Conservation (phyloP, 2,888 invertebrate species). For the Aphrophora alni region DNA sequence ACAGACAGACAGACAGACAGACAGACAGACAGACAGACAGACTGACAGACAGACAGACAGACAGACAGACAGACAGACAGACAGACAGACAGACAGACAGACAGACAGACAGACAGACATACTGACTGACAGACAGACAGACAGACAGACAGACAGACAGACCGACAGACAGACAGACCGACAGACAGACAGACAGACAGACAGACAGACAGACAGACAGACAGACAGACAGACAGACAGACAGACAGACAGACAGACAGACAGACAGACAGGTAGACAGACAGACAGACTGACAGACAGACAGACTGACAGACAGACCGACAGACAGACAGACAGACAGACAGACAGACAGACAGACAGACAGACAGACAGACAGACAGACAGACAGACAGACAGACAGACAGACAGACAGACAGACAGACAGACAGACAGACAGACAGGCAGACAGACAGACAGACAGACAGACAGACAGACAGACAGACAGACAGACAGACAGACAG, state of each 20-base stretch:
- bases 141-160: slow-evolving; percentile 37
- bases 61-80: slow-evolving; percentile 30
- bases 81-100: slow-evolving; percentile 40
- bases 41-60: slow-evolving; percentile 38
- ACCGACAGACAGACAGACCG: no score
- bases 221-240: slow-evolving; percentile 40
- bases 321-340: no score
- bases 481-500: slow-evolving; percentile 37
- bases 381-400: not conserved
- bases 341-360: no score
- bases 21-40: slow-evolving; percentile 37
- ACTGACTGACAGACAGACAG: slow-evolving; percentile 35
- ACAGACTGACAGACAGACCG: slow-evolving; percentile 26
- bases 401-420: slow-evolving; percentile 35
- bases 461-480: slow-evolving; percentile 40
- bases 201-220: slow-evolving; percentile 37
- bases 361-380: slow-evolving; percentile 25
- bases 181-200: slow-evolving; percentile 36
- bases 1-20: slow-evolving; percentile 34
- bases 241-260: slow-evolving; percentile 36
- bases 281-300: slow-evolving; percentile 31
- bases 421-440: no score
- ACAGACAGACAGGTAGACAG: no score
- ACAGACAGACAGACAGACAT: no score
- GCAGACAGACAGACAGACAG: no score